These are phyloP conservation scores for Tarsius wallacei DNA, from an alignment of 2,797 vertebrate genomes.

Conservation along the genomic window DNA sequence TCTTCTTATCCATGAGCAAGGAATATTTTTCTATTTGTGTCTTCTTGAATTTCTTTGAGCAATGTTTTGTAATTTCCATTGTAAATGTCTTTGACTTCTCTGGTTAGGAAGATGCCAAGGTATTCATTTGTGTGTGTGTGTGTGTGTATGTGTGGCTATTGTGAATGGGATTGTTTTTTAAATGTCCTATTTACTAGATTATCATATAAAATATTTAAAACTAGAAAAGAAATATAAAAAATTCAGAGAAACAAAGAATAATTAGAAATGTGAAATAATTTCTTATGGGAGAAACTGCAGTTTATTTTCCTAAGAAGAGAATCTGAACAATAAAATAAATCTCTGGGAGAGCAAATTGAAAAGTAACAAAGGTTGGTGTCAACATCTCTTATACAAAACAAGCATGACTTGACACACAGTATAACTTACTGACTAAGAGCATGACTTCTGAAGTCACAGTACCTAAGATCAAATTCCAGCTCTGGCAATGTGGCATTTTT, in stretches of 20 bases:
- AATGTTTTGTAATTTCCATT: too few relatives aligned
- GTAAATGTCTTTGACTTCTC: too few relatives aligned
- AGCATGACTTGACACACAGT: not conserved
- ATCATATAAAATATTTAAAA: conserved; percentile 51
- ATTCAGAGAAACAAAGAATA: conserved; percentile 50
- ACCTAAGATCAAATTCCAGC: not conserved
- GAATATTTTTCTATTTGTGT: too few relatives aligned
- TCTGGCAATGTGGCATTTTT: not conserved
- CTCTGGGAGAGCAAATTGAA: not conserved
- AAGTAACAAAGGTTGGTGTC: not conserved
- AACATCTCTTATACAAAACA: conserved; percentile 22
- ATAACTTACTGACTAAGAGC: not conserved
- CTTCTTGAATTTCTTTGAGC: too few relatives aligned
- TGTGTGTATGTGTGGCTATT: too few relatives aligned
- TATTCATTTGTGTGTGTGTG: too few relatives aligned
- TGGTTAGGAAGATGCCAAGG: too few relatives aligned
- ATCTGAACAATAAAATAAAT: conserved; percentile 38
- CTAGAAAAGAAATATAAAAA: not conserved
- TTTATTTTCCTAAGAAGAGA: not conserved
- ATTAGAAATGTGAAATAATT: conserved; percentile 54
- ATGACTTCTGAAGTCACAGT: not conserved
- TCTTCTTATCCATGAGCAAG: too few relatives aligned
- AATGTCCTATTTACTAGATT: not conserved
- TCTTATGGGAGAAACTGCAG: not conserved
- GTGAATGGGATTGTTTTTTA: too few relatives aligned